Base-by-base conservation (phyloP, 1,140 invertebrate genomes). In the Cyclargus thomasi region DNA sequence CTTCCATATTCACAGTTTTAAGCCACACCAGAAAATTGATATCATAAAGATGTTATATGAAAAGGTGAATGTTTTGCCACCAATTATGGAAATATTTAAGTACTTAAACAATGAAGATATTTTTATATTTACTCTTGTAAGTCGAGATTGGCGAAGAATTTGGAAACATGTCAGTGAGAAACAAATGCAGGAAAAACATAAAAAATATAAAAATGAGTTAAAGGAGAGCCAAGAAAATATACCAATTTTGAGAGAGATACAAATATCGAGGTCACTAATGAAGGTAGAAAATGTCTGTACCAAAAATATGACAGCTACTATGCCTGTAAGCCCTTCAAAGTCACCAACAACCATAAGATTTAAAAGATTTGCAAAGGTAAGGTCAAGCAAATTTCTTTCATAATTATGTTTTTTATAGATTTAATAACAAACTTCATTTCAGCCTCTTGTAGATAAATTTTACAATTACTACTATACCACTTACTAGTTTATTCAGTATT, bases 331-430 rank as follows among this genome's bases (percentile, higher is more conserved):
- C 68, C 91, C 91, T 66, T 86, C 90, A 29, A 78, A 81, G 11
- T 90, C 91, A 69, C 91, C 91, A 22, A 81, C 83, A 57, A 90
- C 88, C 57, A 83, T 80, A 7, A 81, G 80, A 67, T 91, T 91
- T 71, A 86, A 83, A 67, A 85, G 80, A 73, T 92, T 88, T 80
- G 75, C 83, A 23, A 91, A 91, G 85, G 91, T 92, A 79, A 74
- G 67, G 8, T 29, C 8, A 63, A 67, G 8, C 17, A 64, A 55
- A 64, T 67, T 62, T 57, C n/a, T 53, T 55, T 55, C 69, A 59
- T 63, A 17, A 18, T 5, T 64, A 65, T 2, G 20, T 16, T 47
- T 23, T 7, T 53, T 20, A 20, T 0, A 20, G 21, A 64, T 35
- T 65, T 66, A 8, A 18, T 14, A 20, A 62, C 10, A 23, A 17